Conservation (phyloP, 2,113 vertebrate genomes). For the Zosterops japonicus region DNA sequence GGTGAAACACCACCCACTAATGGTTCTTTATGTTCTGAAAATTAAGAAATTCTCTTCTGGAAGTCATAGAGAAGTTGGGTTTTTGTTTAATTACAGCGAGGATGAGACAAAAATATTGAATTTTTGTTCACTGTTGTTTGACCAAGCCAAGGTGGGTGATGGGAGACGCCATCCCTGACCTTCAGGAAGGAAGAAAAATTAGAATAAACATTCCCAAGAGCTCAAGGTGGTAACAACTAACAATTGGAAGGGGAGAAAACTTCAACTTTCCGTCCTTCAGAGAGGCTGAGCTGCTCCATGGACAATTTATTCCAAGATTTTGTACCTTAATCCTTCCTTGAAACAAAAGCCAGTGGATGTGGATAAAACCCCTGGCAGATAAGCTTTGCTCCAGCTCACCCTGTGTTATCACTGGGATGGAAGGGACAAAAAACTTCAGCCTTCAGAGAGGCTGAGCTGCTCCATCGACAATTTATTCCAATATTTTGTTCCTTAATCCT, state of each 20-base stretch:
- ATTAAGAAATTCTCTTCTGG: background rate
- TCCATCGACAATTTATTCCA: background rate
- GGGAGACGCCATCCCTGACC: background rate
- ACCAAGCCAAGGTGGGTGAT: background rate
- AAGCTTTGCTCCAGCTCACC: too few relatives aligned
- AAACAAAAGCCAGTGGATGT: too few relatives aligned
- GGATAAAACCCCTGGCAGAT: too few relatives aligned
- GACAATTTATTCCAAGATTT: background rate
- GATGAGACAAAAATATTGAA: background rate
- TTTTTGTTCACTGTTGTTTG: fast-evolving
- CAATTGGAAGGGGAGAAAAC: background rate
- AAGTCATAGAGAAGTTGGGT: background rate
- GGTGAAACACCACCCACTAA: background rate
- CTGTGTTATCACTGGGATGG: too few relatives aligned
- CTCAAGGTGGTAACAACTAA: background rate
- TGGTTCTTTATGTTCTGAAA: background rate
- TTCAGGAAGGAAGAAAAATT: background rate
- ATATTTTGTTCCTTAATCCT: background rate
- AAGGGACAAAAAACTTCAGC: too few relatives aligned
- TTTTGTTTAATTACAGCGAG: background rate
- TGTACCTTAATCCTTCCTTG: background rate
- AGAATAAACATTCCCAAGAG: background rate
- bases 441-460: background rate
- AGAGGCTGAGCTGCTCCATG: background rate
- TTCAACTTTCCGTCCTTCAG: background rate